Percentiles rank a stretch among this genome's conserved stretches.
Conservation (phyloP, 2,888 invertebrate species). For the Pinctada fucata region DNA sequence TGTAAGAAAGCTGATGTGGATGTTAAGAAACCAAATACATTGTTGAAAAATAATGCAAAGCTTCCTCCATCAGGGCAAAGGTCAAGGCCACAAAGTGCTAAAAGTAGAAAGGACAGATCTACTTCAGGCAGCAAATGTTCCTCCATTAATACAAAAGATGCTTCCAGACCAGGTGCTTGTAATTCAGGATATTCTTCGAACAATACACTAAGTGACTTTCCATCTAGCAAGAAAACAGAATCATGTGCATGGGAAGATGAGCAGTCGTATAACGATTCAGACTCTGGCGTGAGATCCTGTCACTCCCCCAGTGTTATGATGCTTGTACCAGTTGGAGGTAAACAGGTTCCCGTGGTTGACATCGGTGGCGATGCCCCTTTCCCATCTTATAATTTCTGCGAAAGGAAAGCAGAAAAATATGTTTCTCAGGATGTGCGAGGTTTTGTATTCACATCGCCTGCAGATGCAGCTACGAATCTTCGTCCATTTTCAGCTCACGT, state of each 20-base stretch:
- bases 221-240: background rate
- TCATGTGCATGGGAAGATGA: background rate
- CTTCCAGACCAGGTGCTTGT: background rate
- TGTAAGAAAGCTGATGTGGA: background rate
- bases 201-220: background rate
- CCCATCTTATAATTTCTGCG: conserved; percentile 34
- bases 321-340: conserved; percentile 33
- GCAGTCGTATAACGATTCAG: background rate
- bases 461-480: background rate
- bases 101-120: conserved; percentile 48
- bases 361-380: conserved; percentile 45
- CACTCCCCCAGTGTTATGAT: background rate
- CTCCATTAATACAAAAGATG: background rate
- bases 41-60: background rate
- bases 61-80: conserved; percentile 34
- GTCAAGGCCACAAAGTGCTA: conserved; percentile 59
- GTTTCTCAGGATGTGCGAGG: conserved; percentile 13
- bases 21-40: background rate
- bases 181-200: no score
- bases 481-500: conserved; percentile 39
- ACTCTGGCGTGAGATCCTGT: background rate
- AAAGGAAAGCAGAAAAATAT: conserved; percentile 30
- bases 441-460: conserved; percentile 14
- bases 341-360: conserved; percentile 51
- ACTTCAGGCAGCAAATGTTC: background rate